phyloP scores from a whole-genome alignment of 2,888 invertebrate genomes.

The Neoascia interrupta region DNA sequence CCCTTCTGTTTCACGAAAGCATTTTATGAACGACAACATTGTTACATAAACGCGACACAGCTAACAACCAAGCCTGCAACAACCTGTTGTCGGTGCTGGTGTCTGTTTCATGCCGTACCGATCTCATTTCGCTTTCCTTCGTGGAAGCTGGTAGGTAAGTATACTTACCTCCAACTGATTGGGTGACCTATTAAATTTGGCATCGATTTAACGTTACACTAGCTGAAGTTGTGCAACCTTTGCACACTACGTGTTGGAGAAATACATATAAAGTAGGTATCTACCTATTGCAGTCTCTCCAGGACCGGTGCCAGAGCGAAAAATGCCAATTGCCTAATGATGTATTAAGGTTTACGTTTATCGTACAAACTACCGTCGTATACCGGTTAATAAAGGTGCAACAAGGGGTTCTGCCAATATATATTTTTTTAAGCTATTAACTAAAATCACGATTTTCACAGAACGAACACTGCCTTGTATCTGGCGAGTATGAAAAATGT shows the following conservation, averaged over 20 bases:
- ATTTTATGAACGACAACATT: too few species aligned
- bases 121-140: constrained; percentile 64
- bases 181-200: constrained; percentile 62
- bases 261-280: too few species aligned
- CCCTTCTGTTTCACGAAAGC: too few species aligned
- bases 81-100: constrained; percentile 44
- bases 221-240: constrained; percentile 57
- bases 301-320: constrained; percentile 55
- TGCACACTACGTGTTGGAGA: constrained; percentile 52
- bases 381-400: too few species aligned
- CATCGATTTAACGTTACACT: constrained; percentile 41
- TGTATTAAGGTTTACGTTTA: constrained; percentile 46
- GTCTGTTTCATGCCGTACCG: constrained; percentile 25
- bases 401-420: too few species aligned
- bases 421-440: too few species aligned
- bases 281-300: background rate
- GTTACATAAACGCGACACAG: constrained; percentile 28
- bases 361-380: background rate
- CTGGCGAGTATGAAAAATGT: constrained; percentile 4
- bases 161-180: constrained; percentile 20
- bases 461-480: constrained; percentile 25
- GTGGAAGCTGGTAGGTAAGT: constrained; percentile 2
- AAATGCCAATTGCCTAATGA: constrained; percentile 68
- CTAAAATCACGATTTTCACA: constrained; percentile 62
- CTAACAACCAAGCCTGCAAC: constrained; percentile 24